Base-by-base conservation (phyloP, 2,888 invertebrate genomes). In the Tholera decimalis region DNA sequence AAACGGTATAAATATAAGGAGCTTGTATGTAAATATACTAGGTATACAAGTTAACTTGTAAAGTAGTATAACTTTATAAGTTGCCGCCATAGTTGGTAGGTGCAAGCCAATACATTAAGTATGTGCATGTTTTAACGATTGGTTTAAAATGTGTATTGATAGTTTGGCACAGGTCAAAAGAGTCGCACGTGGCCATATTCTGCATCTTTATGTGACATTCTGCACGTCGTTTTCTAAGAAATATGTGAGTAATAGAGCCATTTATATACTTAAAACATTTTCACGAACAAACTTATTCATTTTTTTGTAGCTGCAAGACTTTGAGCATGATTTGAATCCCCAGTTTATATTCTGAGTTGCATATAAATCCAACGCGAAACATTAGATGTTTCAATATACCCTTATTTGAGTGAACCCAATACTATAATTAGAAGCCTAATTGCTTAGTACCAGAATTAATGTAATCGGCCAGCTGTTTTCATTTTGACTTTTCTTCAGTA, bases 171-270 rank as follows among this genome's bases (percentile, higher is more conserved):
- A 62, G 72, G 66, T 61, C 46, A 53, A 47, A 63, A 55, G 63
- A 67, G 82, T 67, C 73, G 39, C 1, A 73, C 73, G 73, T 63
- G 73, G 56, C 4, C 63, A 73, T 76, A 56, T 28, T 35, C 39
- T 37, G 39, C 20, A 41, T 53, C 33, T 47, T 43, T 51, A 46
- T 18, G 30, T 46, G 22, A 50, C 24, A 77, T 53, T 46, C 43
- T 50, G 43, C 77, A 77, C 73, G 73, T 72, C 44, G 18, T 13
- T 9, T 77, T 77, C 73, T 26, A 22, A 72, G 73, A 73, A 73
- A 13, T 13, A 11, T 56, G 37, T 62, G 41, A 43, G 37, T 46
- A 71, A 76, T 77, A 39, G 46, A 43, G n/a, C 35, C 33, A 56
- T 76, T 76, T 77, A 26, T 61, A 70, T 46, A 56, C 64, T 15